A percentile compares a stretch with the other conserved stretches of the same genome.
Conservation (phyloP, 2,797 vertebrate species). For the Prunella strophiata region DNA sequence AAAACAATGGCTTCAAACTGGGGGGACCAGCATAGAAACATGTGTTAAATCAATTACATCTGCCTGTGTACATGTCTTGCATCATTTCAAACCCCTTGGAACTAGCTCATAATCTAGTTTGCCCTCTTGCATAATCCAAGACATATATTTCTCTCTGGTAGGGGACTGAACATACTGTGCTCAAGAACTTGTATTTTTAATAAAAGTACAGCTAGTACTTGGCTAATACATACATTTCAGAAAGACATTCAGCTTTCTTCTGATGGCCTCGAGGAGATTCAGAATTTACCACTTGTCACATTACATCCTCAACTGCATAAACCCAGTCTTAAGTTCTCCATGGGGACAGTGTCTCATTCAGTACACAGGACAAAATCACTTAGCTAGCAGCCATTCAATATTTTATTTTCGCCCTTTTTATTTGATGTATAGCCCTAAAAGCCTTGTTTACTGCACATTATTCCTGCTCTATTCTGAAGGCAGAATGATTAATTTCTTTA, state of each 20-base stretch:
- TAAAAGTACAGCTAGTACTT: constrained; percentile 12
- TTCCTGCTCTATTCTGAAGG: constrained; percentile 41
- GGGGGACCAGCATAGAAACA: background rate
- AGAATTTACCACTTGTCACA: background rate
- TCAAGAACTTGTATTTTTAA: constrained; percentile 26
- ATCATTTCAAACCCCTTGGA: background rate
- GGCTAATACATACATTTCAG: background rate
- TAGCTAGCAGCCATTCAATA: constrained; percentile 11
- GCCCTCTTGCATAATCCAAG: background rate
- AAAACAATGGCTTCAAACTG: background rate
- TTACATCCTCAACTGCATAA: background rate
- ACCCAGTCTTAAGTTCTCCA: background rate
- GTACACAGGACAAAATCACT: constrained; percentile 2
- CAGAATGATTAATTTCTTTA: constrained; percentile 58
- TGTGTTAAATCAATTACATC: background rate
- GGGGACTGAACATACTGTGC: background rate
- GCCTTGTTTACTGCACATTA: constrained; percentile 48
- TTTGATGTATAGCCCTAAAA: constrained; percentile 37
- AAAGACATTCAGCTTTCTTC: background rate
- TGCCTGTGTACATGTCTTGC: background rate
- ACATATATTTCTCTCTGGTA: background rate
- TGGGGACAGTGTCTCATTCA: background rate
- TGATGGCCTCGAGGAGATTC: background rate
- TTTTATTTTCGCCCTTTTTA: constrained; percentile 48
- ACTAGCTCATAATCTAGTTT: background rate